phyloP scores from a whole-genome alignment of 2,797 vertebrate species.

The Sebastes goodei region DNA sequence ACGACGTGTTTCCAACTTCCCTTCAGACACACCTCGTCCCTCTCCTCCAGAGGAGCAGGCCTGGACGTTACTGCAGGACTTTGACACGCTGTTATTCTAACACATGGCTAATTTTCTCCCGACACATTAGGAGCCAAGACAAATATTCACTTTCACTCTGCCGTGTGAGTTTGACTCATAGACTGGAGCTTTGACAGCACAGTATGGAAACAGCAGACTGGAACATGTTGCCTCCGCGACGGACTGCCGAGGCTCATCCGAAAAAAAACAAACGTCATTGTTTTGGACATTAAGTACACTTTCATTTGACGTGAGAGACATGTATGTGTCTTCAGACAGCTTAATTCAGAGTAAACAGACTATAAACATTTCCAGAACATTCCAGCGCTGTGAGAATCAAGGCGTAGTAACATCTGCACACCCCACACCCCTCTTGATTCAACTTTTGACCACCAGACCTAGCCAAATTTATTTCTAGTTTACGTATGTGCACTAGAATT shows the following conservation, averaged over 20 bases:
- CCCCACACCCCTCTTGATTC: background rate
- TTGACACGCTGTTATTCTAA: conserved; percentile 67
- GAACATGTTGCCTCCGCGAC: conserved; percentile 14
- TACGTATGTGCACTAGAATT: background rate
- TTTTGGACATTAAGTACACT: conserved; percentile 22
- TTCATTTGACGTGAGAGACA: conserved; percentile 22
- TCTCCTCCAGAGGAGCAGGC: conserved; percentile 21
- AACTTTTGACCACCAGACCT: conserved; percentile 14
- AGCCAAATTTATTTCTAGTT: conserved; percentile 2
- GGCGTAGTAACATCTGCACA: conserved; percentile 39
- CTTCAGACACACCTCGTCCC: conserved; percentile 28
- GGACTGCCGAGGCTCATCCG: conserved; percentile 6
- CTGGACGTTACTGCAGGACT: conserved; percentile 47
- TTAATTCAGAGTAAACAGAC: conserved; percentile 27
- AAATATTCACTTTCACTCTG: conserved; percentile 71
- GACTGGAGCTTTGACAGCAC: conserved; percentile 45
- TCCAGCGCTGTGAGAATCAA: conserved; percentile 36
- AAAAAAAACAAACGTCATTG: conserved; percentile 1
- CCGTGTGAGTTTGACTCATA: conserved; percentile 62
- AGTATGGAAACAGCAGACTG: conserved; percentile 60
- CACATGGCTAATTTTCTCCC: conserved; percentile 71
- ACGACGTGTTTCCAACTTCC: conserved; percentile 18
- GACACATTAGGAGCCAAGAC: conserved; percentile 71
- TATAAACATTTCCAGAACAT: conserved; percentile 34
- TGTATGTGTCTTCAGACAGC: conserved; percentile 3